A percentile compares a stretch with the other conserved stretches of the same genome.
These are phyloP conservation scores for Irena cyanogastra DNA, from an alignment of 2,113 vertebrate species.

Conservation along the genomic window DNA sequence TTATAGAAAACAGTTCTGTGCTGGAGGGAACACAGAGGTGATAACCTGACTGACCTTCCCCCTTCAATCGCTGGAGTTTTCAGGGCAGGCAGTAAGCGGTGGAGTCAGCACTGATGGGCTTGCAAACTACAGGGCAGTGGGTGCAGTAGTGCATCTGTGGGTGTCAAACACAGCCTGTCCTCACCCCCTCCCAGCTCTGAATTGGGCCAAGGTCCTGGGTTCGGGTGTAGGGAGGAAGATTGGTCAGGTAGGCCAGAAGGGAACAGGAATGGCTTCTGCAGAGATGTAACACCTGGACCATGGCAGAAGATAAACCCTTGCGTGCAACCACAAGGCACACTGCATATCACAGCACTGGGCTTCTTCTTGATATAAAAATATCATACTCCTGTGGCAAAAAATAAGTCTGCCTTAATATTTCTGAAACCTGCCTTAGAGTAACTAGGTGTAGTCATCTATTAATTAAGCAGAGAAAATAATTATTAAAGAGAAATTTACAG, in stretches of 20 bases:
- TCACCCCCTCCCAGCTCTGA: not conserved
- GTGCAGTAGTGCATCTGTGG: rapidly evolving
- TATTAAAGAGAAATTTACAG: not conserved
- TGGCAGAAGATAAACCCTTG: not conserved
- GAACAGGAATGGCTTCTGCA: not conserved
- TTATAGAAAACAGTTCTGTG: not conserved
- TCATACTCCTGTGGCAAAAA: not conserved
- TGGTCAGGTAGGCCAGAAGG: not conserved
- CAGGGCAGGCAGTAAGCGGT: not conserved
- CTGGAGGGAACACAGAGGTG: not conserved
- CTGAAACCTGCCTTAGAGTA: not conserved
- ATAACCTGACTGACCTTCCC: not conserved
- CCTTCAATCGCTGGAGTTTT: not conserved
- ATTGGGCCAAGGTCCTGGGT: not conserved
- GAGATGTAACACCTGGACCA: not conserved
- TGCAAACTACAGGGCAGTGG: not conserved
- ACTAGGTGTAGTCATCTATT: not conserved
- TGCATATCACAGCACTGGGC: not conserved
- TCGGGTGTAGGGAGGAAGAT: not conserved
- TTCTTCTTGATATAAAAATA: not conserved
- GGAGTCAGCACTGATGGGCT: not conserved
- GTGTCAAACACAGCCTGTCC: not conserved
- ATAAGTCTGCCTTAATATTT: not conserved
- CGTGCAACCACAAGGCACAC: no score
- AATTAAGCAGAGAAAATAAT: not conserved